These are phyloP conservation scores for Apantesis nais DNA, from an alignment of 2,888 invertebrate species.

Conservation along the genomic window DNA sequence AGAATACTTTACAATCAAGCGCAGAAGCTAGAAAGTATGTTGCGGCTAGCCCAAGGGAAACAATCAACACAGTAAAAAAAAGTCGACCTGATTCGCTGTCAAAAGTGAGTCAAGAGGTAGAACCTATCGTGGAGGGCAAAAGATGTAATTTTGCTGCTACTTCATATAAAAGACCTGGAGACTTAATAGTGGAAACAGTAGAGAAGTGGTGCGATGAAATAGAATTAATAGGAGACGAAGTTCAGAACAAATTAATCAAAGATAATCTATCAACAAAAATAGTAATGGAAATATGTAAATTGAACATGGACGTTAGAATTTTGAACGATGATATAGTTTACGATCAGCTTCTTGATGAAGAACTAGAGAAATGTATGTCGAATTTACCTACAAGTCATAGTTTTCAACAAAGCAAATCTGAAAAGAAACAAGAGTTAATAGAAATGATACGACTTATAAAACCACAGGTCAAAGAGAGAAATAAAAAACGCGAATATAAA, in stretches of 20 bases:
- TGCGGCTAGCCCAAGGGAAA: constrained; percentile 27
- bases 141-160: constrained; percentile 13
- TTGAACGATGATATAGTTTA: constrained; percentile 60
- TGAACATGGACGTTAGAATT: constrained; percentile 58
- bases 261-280: constrained; percentile 60
- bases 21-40: constrained; percentile 56
- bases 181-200: constrained; percentile 59
- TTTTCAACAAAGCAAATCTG: constrained; percentile 47
- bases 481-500: constrained; percentile 57
- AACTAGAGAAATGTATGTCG: constrained; percentile 56
- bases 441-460: constrained; percentile 55
- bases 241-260: constrained; percentile 50
- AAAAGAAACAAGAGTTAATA: constrained; percentile 55
- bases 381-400: constrained; percentile 50
- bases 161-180: constrained; percentile 54
- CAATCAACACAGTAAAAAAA: constrained; percentile 33
- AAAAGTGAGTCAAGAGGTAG: constrained; percentile 45
- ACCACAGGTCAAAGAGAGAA: constrained; percentile 59
- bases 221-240: constrained; percentile 48
- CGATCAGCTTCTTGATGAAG: constrained; percentile 56
- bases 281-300: constrained; percentile 64
- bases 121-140: constrained; percentile 40
- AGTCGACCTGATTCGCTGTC: constrained; percentile 14
- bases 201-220: constrained; percentile 65
- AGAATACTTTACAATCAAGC: constrained; percentile 55